Base-by-base conservation (phyloP, 1,140 invertebrate genomes). In the Anastatus disparis region DNA sequence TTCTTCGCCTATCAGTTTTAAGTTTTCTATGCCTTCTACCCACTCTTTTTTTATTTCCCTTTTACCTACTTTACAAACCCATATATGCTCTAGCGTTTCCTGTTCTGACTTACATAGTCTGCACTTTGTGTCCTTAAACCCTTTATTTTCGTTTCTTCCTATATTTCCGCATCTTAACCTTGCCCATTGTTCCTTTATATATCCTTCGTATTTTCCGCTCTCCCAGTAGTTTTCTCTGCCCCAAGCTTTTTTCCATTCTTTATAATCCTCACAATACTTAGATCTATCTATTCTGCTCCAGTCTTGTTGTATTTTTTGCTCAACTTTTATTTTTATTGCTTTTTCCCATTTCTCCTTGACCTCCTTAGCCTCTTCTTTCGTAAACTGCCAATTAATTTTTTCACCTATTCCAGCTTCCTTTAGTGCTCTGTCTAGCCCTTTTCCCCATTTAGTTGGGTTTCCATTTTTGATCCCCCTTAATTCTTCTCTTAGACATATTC, bases 401-500 rank as follows among this genome's bases (percentile, higher is more conserved):
- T 6, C 27, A n/a, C 15, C 59, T 9, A 46, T n/a, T 15, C 12
- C 20, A 17, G 10, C 13, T 20, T 15, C 22, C 38, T 35, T 8
- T 24, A 27, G 20, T 26, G n/a, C 48, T 31, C 17, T 22, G n/a
- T 17, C 44, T 50, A 22, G 17, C 13, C 31, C 15, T 65, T 52
- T 35, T 6, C 26, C 29, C 62, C 48, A 65, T 3, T 1, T 6
- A 0, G 46, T 44, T 31, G 62, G 48, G 52, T 65, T 52, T 20
- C 17, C 38, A 12, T 65, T 65, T 13, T 2, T 24, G 6, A 53
- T 53, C 7, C 20, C 22, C n/a, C 62, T 65, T 9, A 65, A 0
- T 52, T 65, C 48, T 26, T 65, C 48, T 15, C 20, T 29, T 12
- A 65, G 24, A 26, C 46, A n/a, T n/a, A n/a, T n/a, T n/a, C n/a